phyloP scores from a whole-genome alignment of 2,888 invertebrate species.

The Cheilosia grossa region DNA sequence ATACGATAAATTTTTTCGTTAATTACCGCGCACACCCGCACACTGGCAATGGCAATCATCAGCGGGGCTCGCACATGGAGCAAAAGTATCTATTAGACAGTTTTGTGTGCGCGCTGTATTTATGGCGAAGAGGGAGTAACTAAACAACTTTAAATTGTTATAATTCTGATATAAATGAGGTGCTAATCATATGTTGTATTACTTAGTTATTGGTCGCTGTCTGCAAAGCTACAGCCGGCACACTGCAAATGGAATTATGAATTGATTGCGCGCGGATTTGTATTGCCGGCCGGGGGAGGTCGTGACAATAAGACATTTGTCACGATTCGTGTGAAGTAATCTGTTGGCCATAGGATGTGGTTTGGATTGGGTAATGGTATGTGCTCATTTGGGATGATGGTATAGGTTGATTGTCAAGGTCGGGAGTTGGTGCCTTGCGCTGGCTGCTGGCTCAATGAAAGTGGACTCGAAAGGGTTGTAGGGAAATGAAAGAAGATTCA shows the following conservation, averaged over 20 bases:
- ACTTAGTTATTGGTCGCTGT: slow-evolving; percentile 27
- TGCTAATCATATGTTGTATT: slow-evolving; percentile 70
- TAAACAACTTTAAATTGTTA: slow-evolving; percentile 66
- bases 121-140: slow-evolving; percentile 40
- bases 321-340: slow-evolving; percentile 9
- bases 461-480: too few species aligned
- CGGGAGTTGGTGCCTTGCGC: neutral
- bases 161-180: slow-evolving; percentile 72
- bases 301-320: slow-evolving; percentile 34
- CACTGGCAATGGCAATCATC: slow-evolving; percentile 36
- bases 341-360: slow-evolving; percentile 4
- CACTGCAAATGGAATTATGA: slow-evolving; percentile 10
- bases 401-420: neutral
- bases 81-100: slow-evolving; percentile 66
- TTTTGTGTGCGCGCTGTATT: slow-evolving; percentile 10
- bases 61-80: slow-evolving; percentile 39
- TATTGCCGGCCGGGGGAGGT: neutral
- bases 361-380: neutral
- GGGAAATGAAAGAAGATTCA: too few species aligned
- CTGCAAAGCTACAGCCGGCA: slow-evolving; percentile 4
- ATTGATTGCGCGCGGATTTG: slow-evolving; percentile 20
- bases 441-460: neutral
- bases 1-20: slow-evolving; percentile 67
- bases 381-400: neutral
- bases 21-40: slow-evolving; percentile 62